A percentile compares a stretch with the other conserved stretches of the same genome.
Evolutionary conservation across 2,797 vertebrate genomes (phyloP).

Genomic region (Sebastes trivittatus): DNA sequence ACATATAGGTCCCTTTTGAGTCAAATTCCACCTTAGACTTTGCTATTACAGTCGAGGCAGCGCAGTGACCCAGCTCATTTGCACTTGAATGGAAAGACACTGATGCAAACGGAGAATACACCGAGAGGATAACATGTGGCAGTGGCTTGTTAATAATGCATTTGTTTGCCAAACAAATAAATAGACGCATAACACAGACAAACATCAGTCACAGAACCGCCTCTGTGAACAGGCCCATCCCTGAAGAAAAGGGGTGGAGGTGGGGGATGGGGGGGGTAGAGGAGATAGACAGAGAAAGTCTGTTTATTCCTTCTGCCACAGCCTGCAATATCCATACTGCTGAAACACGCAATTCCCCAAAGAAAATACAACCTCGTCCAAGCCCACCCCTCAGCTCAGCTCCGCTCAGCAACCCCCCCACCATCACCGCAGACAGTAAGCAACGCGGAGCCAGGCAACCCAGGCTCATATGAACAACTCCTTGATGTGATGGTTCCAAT

Average conservation of each 20-base stretch:
- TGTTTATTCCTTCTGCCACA: conserved; percentile 80
- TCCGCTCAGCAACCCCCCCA: not conserved
- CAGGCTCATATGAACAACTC: conserved; percentile 57
- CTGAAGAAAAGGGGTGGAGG: conserved; percentile 54
- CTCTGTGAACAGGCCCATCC: conserved; percentile 71
- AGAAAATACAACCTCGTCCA: conserved; percentile 69
- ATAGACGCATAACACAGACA: conserved; percentile 74
- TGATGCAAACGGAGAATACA: conserved; percentile 53
- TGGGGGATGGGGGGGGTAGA: not conserved
- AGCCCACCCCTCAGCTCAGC: conserved; percentile 29
- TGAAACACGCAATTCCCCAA: conserved; percentile 80
- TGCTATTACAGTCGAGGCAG: conserved; percentile 6
- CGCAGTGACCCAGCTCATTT: conserved; percentile 61
- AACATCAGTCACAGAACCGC: conserved; percentile 80
- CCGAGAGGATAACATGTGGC: conserved; percentile 67
- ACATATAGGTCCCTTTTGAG: conserved; percentile 6
- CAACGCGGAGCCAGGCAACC: conserved; percentile 46
- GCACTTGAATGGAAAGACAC: conserved; percentile 64
- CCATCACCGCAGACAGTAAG: conserved; percentile 46
- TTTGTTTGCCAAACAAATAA: conserved; percentile 81
- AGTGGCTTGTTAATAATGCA: conserved; percentile 77
- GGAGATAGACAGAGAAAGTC: conserved; percentile 61
- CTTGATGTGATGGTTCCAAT: conserved; percentile 72
- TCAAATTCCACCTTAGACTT: conserved; percentile 29
- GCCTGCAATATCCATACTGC: conserved; percentile 79